Evolutionary conservation across 2,888 invertebrate genomes (phyloP).

Genomic region (Hyalella azteca): DNA sequence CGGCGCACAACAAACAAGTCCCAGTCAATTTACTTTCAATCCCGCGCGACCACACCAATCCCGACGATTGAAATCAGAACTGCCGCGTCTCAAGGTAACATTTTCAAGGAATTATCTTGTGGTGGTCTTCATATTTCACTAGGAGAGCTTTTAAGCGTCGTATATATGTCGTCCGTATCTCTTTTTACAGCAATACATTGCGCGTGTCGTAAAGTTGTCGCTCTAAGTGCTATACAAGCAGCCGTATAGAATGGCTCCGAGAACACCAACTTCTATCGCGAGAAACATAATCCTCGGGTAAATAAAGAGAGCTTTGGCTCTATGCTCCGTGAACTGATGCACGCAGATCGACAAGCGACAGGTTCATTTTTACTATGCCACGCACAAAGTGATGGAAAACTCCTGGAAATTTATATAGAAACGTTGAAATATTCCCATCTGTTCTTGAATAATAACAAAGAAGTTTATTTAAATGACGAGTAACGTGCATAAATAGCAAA

Average conservation of each 20-base stretch:
- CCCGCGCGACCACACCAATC: not conserved
- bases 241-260: not conserved
- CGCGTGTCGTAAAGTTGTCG: constrained; percentile 15
- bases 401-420: too few species aligned
- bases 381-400: too few species aligned
- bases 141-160: not conserved
- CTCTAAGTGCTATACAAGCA: not conserved
- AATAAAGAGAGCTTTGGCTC: too few species aligned
- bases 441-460: too few species aligned
- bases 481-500: too few species aligned
- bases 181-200: not conserved
- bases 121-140: not conserved
- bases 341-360: too few species aligned
- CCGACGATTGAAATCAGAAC: not conserved
- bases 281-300: not conserved
- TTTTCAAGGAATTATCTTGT: not conserved
- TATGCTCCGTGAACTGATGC: too few species aligned
- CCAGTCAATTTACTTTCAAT: not conserved
- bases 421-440: too few species aligned
- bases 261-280: not conserved
- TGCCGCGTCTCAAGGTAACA: not conserved
- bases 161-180: not conserved
- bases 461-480: too few species aligned
- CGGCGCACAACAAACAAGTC: too few species aligned
- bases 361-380: too few species aligned